Percentiles rank a stretch among this genome's conserved stretches.
Conservation (phyloP, 2,113 vertebrate genomes). For the Seriola aureovittata region DNA sequence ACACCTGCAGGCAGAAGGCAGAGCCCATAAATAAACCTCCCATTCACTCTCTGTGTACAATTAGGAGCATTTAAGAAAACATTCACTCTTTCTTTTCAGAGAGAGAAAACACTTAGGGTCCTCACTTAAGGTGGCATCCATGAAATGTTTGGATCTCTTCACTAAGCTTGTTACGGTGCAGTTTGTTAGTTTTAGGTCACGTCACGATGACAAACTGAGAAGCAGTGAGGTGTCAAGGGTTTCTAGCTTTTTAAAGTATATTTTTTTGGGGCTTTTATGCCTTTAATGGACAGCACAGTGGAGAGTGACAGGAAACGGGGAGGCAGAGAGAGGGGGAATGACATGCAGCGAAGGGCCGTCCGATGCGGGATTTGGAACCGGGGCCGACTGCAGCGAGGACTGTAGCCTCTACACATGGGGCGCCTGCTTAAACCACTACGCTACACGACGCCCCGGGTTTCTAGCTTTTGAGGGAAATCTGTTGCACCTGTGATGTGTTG, state of each 20-base stretch:
- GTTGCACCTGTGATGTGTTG: constrained; percentile 42
- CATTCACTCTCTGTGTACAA: constrained; percentile 27
- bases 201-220: not conserved
- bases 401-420: too few species aligned
- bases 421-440: too few species aligned
- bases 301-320: too few species aligned
- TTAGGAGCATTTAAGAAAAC: constrained; percentile 40
- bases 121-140: not conserved
- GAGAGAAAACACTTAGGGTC: constrained; percentile 26
- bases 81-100: constrained; percentile 19
- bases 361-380: too few species aligned
- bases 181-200: constrained; percentile 8
- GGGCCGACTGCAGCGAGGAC: too few species aligned
- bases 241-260: not conserved
- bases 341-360: too few species aligned
- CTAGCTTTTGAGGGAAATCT: not conserved
- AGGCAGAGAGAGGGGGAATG: too few species aligned
- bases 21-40: constrained; percentile 43
- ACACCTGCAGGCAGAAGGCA: constrained; percentile 48
- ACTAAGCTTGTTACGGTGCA: not conserved
- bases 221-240: constrained; percentile 10
- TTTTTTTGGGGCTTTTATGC: too few species aligned
- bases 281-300: too few species aligned
- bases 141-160: not conserved
- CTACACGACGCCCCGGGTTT: too few species aligned